Percentiles rank a stretch among this genome's conserved stretches.
These are phyloP conservation scores for Pocillopora verrucosa DNA, from an alignment of 64 coral and sea anemone genomes.

Conservation along the genomic window DNA sequence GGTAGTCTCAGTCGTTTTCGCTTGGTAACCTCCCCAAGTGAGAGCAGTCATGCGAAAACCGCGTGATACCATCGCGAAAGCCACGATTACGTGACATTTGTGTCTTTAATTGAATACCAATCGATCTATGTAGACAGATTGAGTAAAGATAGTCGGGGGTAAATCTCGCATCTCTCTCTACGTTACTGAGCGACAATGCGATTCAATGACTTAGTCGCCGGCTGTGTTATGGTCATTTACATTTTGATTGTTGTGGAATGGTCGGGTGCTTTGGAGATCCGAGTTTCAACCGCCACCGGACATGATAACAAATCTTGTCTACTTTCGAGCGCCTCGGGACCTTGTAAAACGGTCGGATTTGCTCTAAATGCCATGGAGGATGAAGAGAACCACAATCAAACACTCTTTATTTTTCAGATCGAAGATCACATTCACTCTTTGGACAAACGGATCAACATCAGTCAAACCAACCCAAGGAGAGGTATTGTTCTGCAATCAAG, in stretches of 20 bases:
- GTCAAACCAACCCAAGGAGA: constrained; percentile 5
- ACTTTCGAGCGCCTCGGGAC: neutral
- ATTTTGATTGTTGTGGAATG: neutral
- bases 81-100: no score
- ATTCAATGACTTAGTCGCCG: neutral
- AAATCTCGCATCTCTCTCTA: no score
- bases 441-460: neutral
- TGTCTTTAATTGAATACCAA: no score
- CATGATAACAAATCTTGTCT: neutral
- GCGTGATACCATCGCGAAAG: no score
- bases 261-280: neutral
- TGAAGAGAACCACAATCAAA: constrained; percentile 3
- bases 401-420: constrained; percentile 28
- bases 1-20: no score
- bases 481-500: constrained; percentile 17
- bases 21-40: no score
- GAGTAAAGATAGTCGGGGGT: no score
- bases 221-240: neutral
- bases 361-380: neutral
- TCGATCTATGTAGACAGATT: no score
- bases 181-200: neutral
- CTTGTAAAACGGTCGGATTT: neutral
- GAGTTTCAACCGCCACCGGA: constrained; percentile 3
- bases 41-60: no score
- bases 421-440: constrained; percentile 31